Percentiles rank a stretch among this genome's conserved stretches.
Conservation (phyloP, 1,140 invertebrate genomes). For the Cataglyphis hispanica region DNA sequence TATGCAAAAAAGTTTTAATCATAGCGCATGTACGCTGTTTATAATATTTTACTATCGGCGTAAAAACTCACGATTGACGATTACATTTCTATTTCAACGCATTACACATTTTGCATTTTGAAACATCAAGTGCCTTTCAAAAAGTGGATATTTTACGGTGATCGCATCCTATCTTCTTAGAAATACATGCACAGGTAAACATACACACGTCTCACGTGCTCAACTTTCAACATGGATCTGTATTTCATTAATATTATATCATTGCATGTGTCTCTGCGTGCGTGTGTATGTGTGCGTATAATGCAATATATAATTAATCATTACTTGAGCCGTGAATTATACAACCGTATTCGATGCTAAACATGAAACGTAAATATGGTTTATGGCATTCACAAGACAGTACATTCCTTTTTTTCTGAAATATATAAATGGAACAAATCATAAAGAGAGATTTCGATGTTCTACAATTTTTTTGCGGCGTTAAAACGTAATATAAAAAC, state of each 20-base stretch:
- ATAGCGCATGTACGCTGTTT: not conserved
- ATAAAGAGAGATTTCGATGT: not conserved
- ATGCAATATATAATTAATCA: not conserved
- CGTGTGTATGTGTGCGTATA: not conserved
- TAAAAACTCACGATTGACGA: constrained; percentile 13
- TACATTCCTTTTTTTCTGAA: not conserved
- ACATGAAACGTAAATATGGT: constrained; percentile 1
- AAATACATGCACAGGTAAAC: not conserved
- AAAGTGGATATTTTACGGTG: not conserved
- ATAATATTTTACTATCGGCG: not conserved
- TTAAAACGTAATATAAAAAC: constrained; percentile 16
- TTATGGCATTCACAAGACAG: not conserved
- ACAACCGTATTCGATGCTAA: not conserved
- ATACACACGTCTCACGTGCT: not conserved
- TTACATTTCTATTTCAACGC: not conserved
- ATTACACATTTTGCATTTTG: constrained; percentile 24
- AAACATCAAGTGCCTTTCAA: constrained; percentile 21
- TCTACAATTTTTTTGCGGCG: not conserved
- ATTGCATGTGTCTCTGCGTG: not conserved
- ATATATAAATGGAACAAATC: not conserved
- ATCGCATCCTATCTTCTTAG: not conserved
- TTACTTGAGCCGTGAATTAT: not conserved
- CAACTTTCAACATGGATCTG: not conserved
- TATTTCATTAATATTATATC: not conserved
- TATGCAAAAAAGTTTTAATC: constrained; percentile 20